These are phyloP conservation scores for Cisticola juncidis DNA, from an alignment of 2,113 vertebrate genomes.

Conservation along the genomic window DNA sequence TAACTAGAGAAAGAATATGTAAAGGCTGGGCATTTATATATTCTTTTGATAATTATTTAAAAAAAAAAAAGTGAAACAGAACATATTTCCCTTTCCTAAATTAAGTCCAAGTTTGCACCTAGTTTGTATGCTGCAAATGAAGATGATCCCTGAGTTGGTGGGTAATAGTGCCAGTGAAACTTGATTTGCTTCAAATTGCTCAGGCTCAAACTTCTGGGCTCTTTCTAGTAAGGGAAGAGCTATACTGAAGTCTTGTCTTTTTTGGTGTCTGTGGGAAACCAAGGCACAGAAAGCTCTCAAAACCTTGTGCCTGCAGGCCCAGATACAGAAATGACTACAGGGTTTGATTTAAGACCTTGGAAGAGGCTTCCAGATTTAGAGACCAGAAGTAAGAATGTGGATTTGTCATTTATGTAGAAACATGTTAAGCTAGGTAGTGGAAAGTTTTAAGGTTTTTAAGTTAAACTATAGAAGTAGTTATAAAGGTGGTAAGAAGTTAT, in stretches of 20 bases:
- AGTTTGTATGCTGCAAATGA: neutral
- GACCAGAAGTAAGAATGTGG: too few relatives aligned
- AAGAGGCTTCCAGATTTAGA: too few relatives aligned
- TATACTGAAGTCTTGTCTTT: neutral
- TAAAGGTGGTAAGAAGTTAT: too few relatives aligned
- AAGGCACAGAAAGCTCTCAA: too few relatives aligned
- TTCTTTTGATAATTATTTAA: neutral
- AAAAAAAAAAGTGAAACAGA: neutral
- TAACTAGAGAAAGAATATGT: neutral
- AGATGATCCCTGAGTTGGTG: neutral
- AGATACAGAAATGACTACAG: too few relatives aligned
- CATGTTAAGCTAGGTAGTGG: too few relatives aligned
- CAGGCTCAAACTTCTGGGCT: neutral
- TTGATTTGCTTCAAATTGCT: neutral
- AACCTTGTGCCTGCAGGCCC: too few relatives aligned
- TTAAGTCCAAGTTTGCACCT: neutral
- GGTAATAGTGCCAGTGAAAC: neutral
- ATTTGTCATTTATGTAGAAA: too few relatives aligned
- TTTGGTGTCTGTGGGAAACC: too few relatives aligned
- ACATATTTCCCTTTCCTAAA: neutral
- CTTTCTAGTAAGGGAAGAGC: neutral
- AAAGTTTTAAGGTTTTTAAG: too few relatives aligned
- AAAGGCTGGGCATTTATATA: neutral
- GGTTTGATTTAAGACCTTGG: too few relatives aligned
- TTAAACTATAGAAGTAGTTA: too few relatives aligned